Conservation (phyloP, 2,113 vertebrate species). For the Cinclus mexicanus region DNA sequence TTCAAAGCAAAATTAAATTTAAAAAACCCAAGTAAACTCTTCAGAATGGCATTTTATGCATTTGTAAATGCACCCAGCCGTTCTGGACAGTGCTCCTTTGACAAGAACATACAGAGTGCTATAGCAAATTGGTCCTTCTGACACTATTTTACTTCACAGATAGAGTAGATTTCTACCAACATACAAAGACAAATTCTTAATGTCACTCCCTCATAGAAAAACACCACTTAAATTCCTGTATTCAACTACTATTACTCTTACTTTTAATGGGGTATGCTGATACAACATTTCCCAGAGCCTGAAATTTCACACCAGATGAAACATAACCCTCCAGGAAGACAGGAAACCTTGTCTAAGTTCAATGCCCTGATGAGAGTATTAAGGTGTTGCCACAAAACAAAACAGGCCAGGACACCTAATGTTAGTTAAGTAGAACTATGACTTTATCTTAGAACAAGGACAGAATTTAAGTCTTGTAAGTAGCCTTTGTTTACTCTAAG, state of each 20-base stretch:
- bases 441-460: not conserved
- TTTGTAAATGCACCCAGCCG: not conserved
- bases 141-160: not conserved
- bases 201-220: not conserved
- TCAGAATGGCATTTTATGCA: not conserved
- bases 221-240: not conserved
- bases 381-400: not conserved
- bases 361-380: not conserved
- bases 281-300: not conserved
- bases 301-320: not conserved
- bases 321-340: not conserved
- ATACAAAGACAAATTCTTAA: not conserved
- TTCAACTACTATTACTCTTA: not conserved
- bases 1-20: not conserved
- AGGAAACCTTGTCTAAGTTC: not conserved
- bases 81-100: not conserved
- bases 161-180: not conserved
- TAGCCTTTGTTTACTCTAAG: not conserved
- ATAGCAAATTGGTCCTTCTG: not conserved
- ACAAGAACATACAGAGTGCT: not conserved
- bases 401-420: not conserved
- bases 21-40: not conserved
- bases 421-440: not conserved
- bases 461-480: not conserved
- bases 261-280: not conserved